A percentile compares a stretch with the other conserved stretches of the same genome.
Evolutionary conservation across 1,140 invertebrate species (phyloP).

Genomic region (Eufriesea mexicana): DNA sequence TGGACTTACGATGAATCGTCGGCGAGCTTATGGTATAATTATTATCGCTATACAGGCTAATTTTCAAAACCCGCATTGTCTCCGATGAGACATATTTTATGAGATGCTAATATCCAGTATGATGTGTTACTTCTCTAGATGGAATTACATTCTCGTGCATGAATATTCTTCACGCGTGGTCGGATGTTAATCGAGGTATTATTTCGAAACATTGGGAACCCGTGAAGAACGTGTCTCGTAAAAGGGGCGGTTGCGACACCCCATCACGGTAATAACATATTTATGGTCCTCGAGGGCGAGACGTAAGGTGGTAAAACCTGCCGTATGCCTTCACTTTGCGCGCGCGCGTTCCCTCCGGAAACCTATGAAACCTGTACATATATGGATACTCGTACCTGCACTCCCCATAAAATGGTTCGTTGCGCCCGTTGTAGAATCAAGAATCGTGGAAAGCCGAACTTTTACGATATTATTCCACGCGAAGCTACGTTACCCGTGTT

Average conservation of each 20-base stretch:
- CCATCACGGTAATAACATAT: conserved; percentile 21
- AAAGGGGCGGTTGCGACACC: background rate
- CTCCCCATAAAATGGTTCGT: conserved; percentile 12
- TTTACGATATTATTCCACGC: conserved; percentile 11
- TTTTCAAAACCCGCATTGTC: too few species aligned
- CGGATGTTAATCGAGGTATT: background rate
- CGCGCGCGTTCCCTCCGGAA: background rate
- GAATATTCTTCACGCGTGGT: background rate
- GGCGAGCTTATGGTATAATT: too few species aligned
- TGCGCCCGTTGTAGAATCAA: background rate
- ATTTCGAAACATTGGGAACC: background rate
- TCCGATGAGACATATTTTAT: too few species aligned
- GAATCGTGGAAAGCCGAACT: background rate
- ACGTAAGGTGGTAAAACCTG: background rate
- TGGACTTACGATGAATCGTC: too few species aligned
- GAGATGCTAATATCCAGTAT: too few species aligned
- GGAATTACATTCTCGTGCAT: too few species aligned
- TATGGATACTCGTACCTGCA: background rate
- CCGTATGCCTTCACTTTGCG: background rate
- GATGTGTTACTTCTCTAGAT: too few species aligned
- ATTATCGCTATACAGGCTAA: too few species aligned
- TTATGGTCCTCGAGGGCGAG: conserved; percentile 22
- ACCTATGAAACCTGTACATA: conserved; percentile 19
- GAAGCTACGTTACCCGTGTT: background rate
- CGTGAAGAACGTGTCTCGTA: background rate